Evolutionary conservation across 2,888 invertebrate species (phyloP).

Genomic region (Nomada goodeniana): DNA sequence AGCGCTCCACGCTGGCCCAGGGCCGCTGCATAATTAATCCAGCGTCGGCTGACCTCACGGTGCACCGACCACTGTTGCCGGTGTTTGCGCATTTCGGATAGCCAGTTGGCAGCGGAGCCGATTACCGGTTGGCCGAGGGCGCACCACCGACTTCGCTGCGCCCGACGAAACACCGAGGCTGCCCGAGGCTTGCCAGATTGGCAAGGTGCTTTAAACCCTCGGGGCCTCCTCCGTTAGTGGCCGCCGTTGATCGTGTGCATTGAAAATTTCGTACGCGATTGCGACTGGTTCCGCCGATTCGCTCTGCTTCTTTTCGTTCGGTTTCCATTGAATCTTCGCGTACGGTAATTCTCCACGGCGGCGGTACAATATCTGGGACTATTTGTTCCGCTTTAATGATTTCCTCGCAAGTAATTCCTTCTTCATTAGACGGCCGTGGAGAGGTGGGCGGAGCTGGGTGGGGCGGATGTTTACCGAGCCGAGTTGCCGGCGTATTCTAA

Average conservation of each 20-base stretch:
- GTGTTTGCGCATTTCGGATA: conserved; percentile 73
- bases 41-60: conserved; percentile 78
- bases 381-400: conserved; percentile 53
- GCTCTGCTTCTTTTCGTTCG: no score
- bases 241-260: background rate
- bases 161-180: conserved; percentile 30
- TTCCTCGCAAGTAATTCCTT: conserved; percentile 65
- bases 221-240: no score
- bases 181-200: conserved; percentile 34
- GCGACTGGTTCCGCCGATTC: background rate
- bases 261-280: conserved; percentile 25
- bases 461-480: conserved; percentile 51
- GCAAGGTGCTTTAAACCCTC: conserved; percentile 37
- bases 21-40: conserved; percentile 82
- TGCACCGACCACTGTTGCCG: conserved; percentile 66
- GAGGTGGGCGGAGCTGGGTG: background rate
- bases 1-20: conserved; percentile 61
- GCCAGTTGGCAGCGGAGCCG: conserved; percentile 47
- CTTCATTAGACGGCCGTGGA: conserved; percentile 53
- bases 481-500: conserved; percentile 64
- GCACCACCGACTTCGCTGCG: conserved; percentile 57
- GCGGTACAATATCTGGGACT: background rate
- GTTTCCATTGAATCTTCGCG: background rate
- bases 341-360: conserved; percentile 9
- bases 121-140: conserved; percentile 53